Base-by-base conservation (phyloP, 2,797 vertebrate genomes). In the Sebastes goodei region DNA sequence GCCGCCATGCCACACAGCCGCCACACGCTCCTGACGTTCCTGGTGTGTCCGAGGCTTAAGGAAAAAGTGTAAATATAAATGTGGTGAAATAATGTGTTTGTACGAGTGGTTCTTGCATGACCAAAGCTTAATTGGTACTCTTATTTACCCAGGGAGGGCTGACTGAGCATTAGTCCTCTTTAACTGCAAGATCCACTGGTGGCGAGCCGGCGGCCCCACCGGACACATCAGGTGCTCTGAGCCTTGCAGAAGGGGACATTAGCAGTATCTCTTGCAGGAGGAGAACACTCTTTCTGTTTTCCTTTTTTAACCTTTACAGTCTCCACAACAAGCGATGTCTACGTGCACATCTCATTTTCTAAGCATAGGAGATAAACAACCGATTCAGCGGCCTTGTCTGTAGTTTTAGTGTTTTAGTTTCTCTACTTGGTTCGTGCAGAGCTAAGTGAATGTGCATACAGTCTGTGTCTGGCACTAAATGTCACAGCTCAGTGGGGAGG, bases 391-490 rank as follows among this genome's bases (percentile, higher is more conserved):
- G n/a, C 25, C 5, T 52, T 29, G 15, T 27, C 12, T 20, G 6
- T 27, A 35, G 10, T 55, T 74, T 71, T 64, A 42, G 38, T 42
- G 14, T 42, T 42, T 42, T 42, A 42, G 38, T 42, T 42, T 42
- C 38, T 42, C 2, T 53, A 17, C 32, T 56, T 10, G 2, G 25
- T 35, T 11, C 4, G 64, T 42, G 4, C 17, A 56, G 52, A 70
- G 27, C 71, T 61, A 67, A 35, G 2, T 42, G 10, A 74, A 71
- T 56, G 10, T 66, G 59, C 14, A 12, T 62, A n/a, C 21, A 67
- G 42, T 14, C n/a, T 14, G 7, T 57, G 23, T 60, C 21, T 25
- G 17, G 66, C 27, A 12, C 61, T 55, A 74, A 82, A 87, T 80
- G 61, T 83, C 73, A 69, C 20, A 60, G 71, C 35, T 32, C 61